Evolutionary conservation across 2,113 vertebrate species (phyloP).

Genomic region (Thamnaconus septentrionalis): DNA sequence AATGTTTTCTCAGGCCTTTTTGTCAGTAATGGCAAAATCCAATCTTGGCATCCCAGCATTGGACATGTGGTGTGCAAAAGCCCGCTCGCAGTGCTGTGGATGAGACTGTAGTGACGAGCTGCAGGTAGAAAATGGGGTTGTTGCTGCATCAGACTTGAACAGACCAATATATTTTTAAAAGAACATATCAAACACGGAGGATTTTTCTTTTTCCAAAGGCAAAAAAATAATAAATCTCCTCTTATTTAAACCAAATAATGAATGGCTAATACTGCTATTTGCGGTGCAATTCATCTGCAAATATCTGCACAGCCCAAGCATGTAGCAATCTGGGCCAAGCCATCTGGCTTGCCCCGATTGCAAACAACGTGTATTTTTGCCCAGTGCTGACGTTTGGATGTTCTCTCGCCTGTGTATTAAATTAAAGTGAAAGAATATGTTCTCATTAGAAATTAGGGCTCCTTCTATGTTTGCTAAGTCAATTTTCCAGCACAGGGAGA

Average conservation of each 20-base stretch:
- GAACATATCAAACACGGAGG: no score
- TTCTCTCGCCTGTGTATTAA: slow-evolving; percentile 17
- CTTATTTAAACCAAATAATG: no score
- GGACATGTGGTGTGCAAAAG: slow-evolving; percentile 14
- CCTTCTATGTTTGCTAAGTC: slow-evolving; percentile 1
- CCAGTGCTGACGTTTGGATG: neutral
- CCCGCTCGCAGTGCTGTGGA: slow-evolving; percentile 10
- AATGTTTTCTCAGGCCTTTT: slow-evolving; percentile 32
- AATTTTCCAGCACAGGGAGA: neutral
- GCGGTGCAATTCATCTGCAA: slow-evolving; percentile 15
- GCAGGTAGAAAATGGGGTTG: no score
- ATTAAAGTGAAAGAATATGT: slow-evolving; percentile 6
- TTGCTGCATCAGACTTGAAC: no score
- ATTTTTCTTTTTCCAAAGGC: no score
- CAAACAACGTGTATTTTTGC: slow-evolving; percentile 26
- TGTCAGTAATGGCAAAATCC: slow-evolving; percentile 23
- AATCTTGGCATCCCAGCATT: slow-evolving; percentile 47
- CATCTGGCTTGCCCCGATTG: slow-evolving; percentile 21
- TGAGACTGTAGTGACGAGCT: neutral
- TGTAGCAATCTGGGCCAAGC: slow-evolving; percentile 11
- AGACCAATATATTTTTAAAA: no score
- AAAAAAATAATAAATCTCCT: no score
- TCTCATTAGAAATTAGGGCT: slow-evolving; percentile 1
- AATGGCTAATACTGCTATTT: slow-evolving; percentile 3
- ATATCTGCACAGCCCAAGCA: slow-evolving; percentile 9